phyloP scores from a whole-genome alignment of 2,797 vertebrate genomes.

The Diceros bicornis region DNA sequence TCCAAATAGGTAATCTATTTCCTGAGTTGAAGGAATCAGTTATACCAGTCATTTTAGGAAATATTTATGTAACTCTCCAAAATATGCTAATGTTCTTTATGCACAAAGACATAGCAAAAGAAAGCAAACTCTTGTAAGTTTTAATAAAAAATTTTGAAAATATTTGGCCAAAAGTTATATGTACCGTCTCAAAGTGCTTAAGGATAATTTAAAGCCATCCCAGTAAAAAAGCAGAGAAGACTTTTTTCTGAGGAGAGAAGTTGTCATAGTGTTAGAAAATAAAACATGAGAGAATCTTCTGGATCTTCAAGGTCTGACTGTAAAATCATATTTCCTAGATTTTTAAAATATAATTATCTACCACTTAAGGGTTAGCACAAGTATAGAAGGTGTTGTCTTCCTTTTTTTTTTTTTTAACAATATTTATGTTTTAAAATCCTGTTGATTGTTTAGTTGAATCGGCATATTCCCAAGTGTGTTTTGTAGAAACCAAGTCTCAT shows the following conservation, averaged over 20 bases:
- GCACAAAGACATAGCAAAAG: conserved; percentile 13
- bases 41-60: conserved; percentile 2
- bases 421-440: conserved; percentile 58
- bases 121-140: conserved; percentile 43
- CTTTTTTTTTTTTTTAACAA: not conserved
- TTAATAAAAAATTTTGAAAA: not conserved
- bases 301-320: not conserved
- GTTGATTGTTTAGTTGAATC: conserved; percentile 37
- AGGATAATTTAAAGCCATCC: not conserved
- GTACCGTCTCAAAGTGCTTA: not conserved
- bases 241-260: not conserved
- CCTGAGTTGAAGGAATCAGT: conserved; percentile 25
- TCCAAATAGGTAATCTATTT: conserved; percentile 13
- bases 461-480: conserved; percentile 11
- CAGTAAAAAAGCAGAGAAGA: conserved; percentile 2
- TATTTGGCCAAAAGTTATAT: not conserved
- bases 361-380: not conserved
- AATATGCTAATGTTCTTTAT: conserved; percentile 26
- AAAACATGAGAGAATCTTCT: conserved; percentile 10
- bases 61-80: conserved; percentile 53
- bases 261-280: conserved; percentile 25
- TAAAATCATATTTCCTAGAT: conserved; percentile 20
- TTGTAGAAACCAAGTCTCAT: not conserved
- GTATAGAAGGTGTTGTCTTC: not conserved
- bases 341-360: not conserved